Conservation (phyloP, 2,797 vertebrate species). For the Phrynocephalus guinanensis region DNA sequence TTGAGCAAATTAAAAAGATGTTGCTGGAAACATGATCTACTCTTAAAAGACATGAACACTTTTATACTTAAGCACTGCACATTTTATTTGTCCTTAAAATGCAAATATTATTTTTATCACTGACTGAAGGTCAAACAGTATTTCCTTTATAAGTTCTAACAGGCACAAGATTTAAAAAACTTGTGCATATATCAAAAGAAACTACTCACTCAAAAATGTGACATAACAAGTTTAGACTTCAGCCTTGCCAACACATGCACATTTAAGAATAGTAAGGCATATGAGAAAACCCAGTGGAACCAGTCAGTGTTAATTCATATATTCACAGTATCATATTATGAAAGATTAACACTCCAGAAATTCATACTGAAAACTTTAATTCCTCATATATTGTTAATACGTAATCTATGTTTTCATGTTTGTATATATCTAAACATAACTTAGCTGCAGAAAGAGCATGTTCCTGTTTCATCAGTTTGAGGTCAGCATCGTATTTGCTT, state of each 20-base stretch:
- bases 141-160: neutral
- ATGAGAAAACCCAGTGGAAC: neutral
- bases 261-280: slow-evolving; percentile 4
- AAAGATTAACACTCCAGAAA: neutral
- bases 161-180: slow-evolving; percentile 15
- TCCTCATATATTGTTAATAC: neutral
- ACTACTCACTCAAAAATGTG: slow-evolving; percentile 1
- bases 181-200: neutral
- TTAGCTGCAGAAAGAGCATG: slow-evolving; percentile 86
- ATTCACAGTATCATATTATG: neutral
- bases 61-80: neutral
- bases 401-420: neutral
- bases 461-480: slow-evolving; percentile 86
- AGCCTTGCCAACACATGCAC: neutral
- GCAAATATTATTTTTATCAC: slow-evolving; percentile 16
- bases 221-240: neutral
- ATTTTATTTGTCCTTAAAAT: fast-evolving
- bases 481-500: slow-evolving; percentile 82
- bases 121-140: neutral
- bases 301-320: slow-evolving; percentile 23
- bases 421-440: slow-evolving; percentile 72
- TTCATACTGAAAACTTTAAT: neutral
- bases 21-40: neutral
- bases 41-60: slow-evolving; percentile 17
- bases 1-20: neutral